These are phyloP conservation scores for Pogonocherus hispidulus DNA, from an alignment of 2,888 invertebrate species.

Conservation along the genomic window DNA sequence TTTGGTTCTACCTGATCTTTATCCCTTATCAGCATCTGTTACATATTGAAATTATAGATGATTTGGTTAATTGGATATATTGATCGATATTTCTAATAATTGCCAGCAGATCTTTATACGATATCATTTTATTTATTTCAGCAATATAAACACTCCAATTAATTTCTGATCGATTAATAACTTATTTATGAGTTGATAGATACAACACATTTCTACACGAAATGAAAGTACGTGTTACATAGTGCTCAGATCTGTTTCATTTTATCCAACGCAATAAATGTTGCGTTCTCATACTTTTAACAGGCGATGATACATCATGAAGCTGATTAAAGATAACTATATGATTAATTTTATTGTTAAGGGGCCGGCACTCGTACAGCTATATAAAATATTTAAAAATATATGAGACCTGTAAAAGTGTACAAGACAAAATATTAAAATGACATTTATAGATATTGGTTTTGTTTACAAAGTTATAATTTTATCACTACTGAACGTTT, in stretches of 20 bases:
- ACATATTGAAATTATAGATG: no score
- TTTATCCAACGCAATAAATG: background rate
- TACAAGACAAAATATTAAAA: no score
- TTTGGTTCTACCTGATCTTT: no score
- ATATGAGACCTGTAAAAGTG: no score
- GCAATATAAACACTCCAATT: background rate
- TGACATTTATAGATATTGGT: no score
- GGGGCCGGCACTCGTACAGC: background rate
- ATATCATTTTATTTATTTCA: background rate
- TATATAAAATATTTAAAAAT: no score
- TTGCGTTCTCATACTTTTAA: background rate
- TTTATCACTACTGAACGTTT: no score
- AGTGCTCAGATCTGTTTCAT: background rate
- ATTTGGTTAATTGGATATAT: no score
- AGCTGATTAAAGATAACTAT: background rate
- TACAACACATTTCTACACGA: background rate
- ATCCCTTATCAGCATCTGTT: no score
- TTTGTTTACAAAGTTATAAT: no score
- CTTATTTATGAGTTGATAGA: background rate
- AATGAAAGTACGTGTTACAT: background rate
- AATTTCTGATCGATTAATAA: background rate
- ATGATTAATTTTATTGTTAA: background rate
- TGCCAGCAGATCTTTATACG: no score
- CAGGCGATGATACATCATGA: background rate
- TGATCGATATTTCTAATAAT: no score